Conservation (phyloP, 2,113 vertebrate species). For the Oceanodroma tethys region DNA sequence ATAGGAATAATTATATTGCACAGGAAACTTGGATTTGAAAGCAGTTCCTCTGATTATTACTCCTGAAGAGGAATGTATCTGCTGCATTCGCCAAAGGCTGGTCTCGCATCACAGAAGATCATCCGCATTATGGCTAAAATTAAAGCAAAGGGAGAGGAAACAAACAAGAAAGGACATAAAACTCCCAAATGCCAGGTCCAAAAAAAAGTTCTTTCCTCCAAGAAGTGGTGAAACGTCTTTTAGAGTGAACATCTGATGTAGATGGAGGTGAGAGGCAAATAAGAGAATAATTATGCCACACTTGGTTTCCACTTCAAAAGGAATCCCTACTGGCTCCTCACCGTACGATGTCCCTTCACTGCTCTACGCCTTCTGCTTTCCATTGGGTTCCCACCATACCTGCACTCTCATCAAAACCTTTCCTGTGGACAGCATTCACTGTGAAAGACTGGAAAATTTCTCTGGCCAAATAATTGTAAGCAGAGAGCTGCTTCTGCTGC, state of each 20-base stretch:
- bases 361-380: neutral
- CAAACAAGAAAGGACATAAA: neutral
- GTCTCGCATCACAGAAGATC: neutral
- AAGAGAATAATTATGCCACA: neutral
- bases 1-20: constrained; percentile 50
- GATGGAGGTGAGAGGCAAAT: neutral
- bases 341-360: fast-evolving
- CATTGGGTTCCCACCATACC: neutral
- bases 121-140: neutral
- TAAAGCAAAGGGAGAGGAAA: neutral
- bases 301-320: neutral
- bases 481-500: neutral
- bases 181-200: neutral
- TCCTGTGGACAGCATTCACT: neutral
- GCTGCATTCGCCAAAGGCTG: constrained; percentile 5
- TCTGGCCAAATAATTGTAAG: neutral
- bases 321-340: neutral
- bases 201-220: neutral
- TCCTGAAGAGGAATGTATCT: constrained; percentile 20
- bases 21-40: constrained; percentile 56
- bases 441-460: neutral
- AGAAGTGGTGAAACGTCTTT: neutral
- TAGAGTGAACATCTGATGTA: neutral
- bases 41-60: constrained; percentile 49
- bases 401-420: neutral